Percentiles rank a stretch among this genome's conserved stretches.
Conservation (phyloP, 2,888 invertebrate species). For the Cybosia mesomella region DNA sequence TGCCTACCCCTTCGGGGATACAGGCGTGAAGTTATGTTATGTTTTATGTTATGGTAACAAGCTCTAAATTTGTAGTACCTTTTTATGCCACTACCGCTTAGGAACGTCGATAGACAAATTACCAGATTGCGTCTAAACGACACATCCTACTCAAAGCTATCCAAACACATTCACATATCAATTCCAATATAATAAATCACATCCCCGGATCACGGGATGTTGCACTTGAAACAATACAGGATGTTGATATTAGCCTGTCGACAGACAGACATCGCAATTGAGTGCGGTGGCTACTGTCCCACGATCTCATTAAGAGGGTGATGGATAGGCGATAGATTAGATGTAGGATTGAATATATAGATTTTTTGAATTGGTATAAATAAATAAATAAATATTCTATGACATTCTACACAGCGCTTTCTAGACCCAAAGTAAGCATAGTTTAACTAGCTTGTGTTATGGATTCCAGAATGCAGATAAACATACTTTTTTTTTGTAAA, state of each 20-base stretch:
- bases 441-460: too few relatives aligned
- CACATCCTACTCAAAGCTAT: constrained; percentile 9
- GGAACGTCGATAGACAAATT: not conserved
- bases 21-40: too few relatives aligned
- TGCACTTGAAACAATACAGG: constrained; percentile 54
- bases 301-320: constrained; percentile 21
- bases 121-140: not conserved
- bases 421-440: too few relatives aligned
- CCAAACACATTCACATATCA: constrained; percentile 12
- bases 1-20: too few relatives aligned
- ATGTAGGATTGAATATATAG: not conserved
- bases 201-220: constrained; percentile 45
- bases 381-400: too few relatives aligned
- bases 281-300: constrained; percentile 19
- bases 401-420: too few relatives aligned
- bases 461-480: too few relatives aligned
- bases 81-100: too few relatives aligned
- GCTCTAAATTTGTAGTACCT: too few relatives aligned
- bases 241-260: constrained; percentile 61
- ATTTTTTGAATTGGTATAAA: not conserved
- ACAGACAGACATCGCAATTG: constrained; percentile 51
- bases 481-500: too few relatives aligned
- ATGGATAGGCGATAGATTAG: constrained; percentile 9
- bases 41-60: too few relatives aligned
- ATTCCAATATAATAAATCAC: constrained; percentile 34